These are phyloP conservation scores for Osmerus eperlanus DNA, from an alignment of 2,113 vertebrate genomes.

Conservation along the genomic window DNA sequence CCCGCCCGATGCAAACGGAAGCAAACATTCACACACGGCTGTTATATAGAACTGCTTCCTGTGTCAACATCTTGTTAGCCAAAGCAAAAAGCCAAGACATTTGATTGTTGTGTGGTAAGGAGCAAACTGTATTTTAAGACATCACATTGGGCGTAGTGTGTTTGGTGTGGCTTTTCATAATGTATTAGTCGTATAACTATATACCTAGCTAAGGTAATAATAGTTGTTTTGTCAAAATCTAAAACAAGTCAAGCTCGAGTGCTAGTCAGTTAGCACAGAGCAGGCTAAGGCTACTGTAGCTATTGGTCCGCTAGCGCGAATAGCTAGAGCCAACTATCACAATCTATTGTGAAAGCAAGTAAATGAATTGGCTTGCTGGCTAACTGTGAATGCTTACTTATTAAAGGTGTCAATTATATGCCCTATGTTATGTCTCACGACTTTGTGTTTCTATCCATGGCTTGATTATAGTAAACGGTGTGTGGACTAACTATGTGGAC, in stretches of 20 bases:
- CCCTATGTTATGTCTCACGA: not conserved
- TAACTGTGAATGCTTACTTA: no score
- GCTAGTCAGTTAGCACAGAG: not conserved
- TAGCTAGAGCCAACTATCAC: no score
- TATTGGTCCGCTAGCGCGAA: no score
- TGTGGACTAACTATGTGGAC: not conserved
- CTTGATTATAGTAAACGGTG: no score
- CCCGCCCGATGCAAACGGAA: no score
- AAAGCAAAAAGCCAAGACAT: constrained; percentile 23
- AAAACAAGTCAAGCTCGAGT: not conserved
- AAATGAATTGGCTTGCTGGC: no score
- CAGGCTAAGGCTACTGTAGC: no score
- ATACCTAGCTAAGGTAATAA: not conserved
- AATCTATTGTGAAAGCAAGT: no score
- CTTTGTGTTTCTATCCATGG: no score
- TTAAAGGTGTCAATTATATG: not conserved
- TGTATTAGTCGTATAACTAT: not conserved
- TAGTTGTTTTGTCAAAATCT: not conserved
- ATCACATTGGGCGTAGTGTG: not conserved
- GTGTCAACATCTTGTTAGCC: constrained; percentile 43
- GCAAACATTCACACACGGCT: not conserved
- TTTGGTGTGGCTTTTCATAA: not conserved
- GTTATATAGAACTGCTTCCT: constrained; percentile 39
- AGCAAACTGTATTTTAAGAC: not conserved
- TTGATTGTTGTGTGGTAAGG: constrained; percentile 47